These are phyloP conservation scores for Hippoglossus stenolepis DNA, from an alignment of 2,113 vertebrate species.

Conservation along the genomic window DNA sequence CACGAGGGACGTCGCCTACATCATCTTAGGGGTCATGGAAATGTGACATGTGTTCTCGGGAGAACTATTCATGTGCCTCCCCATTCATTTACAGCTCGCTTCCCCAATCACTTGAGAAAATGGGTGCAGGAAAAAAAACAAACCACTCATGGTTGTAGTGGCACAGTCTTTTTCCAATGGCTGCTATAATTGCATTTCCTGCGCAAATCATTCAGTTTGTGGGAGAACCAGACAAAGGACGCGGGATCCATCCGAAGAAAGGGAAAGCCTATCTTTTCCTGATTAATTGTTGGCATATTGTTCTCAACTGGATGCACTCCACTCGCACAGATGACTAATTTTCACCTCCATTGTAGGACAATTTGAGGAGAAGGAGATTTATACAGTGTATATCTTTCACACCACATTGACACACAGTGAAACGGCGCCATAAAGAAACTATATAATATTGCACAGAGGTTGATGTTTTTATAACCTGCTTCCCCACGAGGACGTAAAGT, in stretches of 20 bases:
- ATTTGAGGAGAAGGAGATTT: conserved; percentile 37
- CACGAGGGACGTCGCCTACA: conserved; percentile 35
- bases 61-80: conserved; percentile 70
- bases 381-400: conserved; percentile 35
- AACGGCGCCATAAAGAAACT: conserved; percentile 25
- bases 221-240: conserved; percentile 61
- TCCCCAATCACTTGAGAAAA: conserved; percentile 81
- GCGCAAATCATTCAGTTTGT: conserved; percentile 70
- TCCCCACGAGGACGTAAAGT: background rate
- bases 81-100: conserved; percentile 71
- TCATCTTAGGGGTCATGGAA: conserved; percentile 58
- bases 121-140: conserved; percentile 71
- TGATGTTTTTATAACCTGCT: conserved; percentile 15
- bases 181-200: conserved; percentile 79
- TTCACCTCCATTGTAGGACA: conserved; percentile 56
- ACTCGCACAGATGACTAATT: conserved; percentile 69
- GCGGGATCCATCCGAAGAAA: conserved; percentile 57
- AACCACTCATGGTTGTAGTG: conserved; percentile 74
- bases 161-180: conserved; percentile 48
- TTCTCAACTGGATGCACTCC: conserved; percentile 73
- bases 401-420: conserved; percentile 22
- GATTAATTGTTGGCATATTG: conserved; percentile 79
- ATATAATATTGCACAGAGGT: background rate
- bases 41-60: conserved; percentile 60
- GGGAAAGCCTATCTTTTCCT: conserved; percentile 67